A percentile compares a stretch with the other conserved stretches of the same genome.
These are phyloP conservation scores for Gadus macrocephalus DNA, from an alignment of 2,113 vertebrate genomes.

Conservation along the genomic window DNA sequence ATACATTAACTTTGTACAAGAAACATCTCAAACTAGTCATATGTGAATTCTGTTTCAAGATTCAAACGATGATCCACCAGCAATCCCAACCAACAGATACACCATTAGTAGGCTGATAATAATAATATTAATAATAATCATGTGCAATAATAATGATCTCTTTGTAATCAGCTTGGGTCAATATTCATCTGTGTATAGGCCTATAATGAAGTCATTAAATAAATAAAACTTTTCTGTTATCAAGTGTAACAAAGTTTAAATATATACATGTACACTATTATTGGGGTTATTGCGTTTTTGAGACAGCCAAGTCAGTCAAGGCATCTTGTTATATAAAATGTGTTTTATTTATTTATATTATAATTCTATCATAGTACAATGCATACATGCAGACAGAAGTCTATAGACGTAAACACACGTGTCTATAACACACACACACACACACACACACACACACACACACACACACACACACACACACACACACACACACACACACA, in stretches of 20 bases:
- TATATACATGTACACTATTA: background rate
- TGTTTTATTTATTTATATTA: conserved; percentile 48
- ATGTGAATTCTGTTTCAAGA: too few relatives aligned
- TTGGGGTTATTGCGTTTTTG: conserved; percentile 1
- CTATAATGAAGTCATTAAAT: background rate
- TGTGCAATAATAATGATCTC: too few relatives aligned
- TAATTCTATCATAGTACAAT: conserved; percentile 50
- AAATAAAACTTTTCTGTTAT: background rate
- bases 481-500: conserved; percentile 22
- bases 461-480: conserved; percentile 17
- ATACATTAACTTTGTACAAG: too few relatives aligned
- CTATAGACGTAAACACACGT: too few relatives aligned
- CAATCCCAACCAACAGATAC: too few relatives aligned
- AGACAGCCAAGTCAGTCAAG: background rate
- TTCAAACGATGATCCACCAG: too few relatives aligned
- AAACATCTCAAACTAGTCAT: too few relatives aligned
- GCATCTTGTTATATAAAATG: conserved; percentile 44
- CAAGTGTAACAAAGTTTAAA: background rate
- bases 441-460: background rate
- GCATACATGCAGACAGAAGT: conserved; percentile 36
- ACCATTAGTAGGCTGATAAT: too few relatives aligned
- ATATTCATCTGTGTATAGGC: too few relatives aligned
- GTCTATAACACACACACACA: conserved; percentile 7
- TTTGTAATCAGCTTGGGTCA: too few relatives aligned
- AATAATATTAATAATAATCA: too few relatives aligned